Evolutionary conservation across 2,888 invertebrate genomes (phyloP).

Genomic region (Athalia cordata): DNA sequence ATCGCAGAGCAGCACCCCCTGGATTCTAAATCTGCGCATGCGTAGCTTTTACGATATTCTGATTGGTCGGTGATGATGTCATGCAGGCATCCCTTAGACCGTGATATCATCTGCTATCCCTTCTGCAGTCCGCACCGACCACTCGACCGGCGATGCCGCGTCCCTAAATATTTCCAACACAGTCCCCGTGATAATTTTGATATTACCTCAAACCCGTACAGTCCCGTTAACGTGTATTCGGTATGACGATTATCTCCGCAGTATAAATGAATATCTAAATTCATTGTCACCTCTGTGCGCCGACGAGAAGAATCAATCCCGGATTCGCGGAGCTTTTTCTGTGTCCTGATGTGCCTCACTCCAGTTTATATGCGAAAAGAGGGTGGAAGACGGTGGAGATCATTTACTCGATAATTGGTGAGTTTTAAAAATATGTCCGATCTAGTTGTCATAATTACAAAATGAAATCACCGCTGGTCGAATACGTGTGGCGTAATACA

Average conservation of each 20-base stretch:
- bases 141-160: constrained; percentile 68
- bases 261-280: too few species aligned
- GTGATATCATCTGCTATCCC: constrained; percentile 71
- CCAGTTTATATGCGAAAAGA: too few species aligned
- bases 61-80: constrained; percentile 71
- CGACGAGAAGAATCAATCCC: too few species aligned
- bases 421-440: too few species aligned
- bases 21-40: constrained; percentile 56
- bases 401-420: too few species aligned
- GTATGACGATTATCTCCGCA: neutral
- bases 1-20: constrained; percentile 58
- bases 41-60: constrained; percentile 46
- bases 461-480: too few species aligned
- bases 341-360: too few species aligned
- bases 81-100: constrained; percentile 70
- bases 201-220: neutral
- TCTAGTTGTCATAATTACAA: too few species aligned
- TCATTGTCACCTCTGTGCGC: too few species aligned
- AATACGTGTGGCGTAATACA: too few species aligned
- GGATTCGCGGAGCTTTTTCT: too few species aligned
- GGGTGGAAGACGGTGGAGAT: too few species aligned
- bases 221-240: neutral
- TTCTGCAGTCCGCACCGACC: constrained; percentile 71
- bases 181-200: neutral
- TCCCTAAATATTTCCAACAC: constrained; percentile 41